Conservation (phyloP, 1,140 invertebrate genomes). For the Lepidotrigona ventralis region DNA sequence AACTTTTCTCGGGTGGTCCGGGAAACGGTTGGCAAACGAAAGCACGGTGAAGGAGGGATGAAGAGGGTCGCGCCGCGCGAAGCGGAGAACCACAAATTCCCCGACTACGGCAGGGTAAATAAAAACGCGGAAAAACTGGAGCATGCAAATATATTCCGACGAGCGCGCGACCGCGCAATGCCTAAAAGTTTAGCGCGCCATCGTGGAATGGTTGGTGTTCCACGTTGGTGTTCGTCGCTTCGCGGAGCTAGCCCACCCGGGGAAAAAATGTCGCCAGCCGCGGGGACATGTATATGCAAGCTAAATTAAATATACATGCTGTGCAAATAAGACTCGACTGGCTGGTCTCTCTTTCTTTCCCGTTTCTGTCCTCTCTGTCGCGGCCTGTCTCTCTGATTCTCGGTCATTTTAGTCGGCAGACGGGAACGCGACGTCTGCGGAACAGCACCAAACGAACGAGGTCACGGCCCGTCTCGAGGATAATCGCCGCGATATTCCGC, state of each 20-base stretch:
- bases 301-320: constrained; percentile 66
- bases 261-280: constrained; percentile 44
- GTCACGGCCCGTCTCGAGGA: constrained; percentile 23
- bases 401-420: constrained; percentile 26
- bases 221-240: neutral
- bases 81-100: constrained; percentile 57
- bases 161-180: constrained; percentile 54
- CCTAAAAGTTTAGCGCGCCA: constrained; percentile 59
- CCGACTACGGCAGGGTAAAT: constrained; percentile 47
- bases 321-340: constrained; percentile 61
- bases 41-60: neutral
- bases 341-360: constrained; percentile 7
- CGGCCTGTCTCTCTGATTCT: constrained; percentile 29
- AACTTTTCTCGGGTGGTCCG: neutral
- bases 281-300: constrained; percentile 57
- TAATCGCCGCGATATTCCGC: constrained; percentile 10
- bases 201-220: constrained; percentile 19
- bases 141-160: constrained; percentile 66
- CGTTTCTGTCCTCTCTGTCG: neutral
- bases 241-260: neutral
- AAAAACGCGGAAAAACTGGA: constrained; percentile 64
- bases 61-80: constrained; percentile 15
- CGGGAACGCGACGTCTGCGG: constrained; percentile 23
- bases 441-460: constrained; percentile 6
- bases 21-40: too few species aligned